A percentile compares a stretch with the other conserved stretches of the same genome.
These are phyloP conservation scores for Cacatua alba DNA, from an alignment of 2,113 vertebrate genomes.

Conservation along the genomic window DNA sequence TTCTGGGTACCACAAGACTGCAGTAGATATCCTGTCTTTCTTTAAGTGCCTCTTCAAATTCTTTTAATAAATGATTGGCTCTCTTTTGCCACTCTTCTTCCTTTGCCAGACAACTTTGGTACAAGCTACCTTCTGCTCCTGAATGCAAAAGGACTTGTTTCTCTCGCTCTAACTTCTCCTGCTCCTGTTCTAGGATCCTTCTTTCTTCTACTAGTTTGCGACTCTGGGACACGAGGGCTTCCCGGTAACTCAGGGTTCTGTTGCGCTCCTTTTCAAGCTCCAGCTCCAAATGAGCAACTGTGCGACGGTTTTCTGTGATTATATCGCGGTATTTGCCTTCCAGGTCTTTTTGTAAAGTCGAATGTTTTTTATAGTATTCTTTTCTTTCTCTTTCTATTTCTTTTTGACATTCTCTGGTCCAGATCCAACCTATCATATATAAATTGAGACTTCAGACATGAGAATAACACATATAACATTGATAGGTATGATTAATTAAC, in stretches of 20 bases:
- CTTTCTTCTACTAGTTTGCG: constrained; percentile 87
- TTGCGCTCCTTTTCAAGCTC: constrained; percentile 92
- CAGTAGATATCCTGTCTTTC: constrained; percentile 92
- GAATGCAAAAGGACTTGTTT: constrained; percentile 75
- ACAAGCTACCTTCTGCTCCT: constrained; percentile 74
- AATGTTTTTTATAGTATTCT: constrained; percentile 76
- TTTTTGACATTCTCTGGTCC: constrained; percentile 90
- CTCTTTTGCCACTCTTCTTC: constrained; percentile 82
- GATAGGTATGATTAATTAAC: not conserved
- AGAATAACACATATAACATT: not conserved
- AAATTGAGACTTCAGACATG: not conserved
- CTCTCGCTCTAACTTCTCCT: constrained; percentile 79
- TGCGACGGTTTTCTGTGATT: constrained; percentile 83
- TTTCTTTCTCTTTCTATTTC: constrained; percentile 85
- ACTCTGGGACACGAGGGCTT: constrained; percentile 88
- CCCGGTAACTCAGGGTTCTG: constrained; percentile 85
- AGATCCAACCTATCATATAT: constrained; percentile 89
- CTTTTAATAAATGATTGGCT: constrained; percentile 78
- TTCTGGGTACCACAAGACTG: constrained; percentile 81
- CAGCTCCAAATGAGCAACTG: constrained; percentile 84
- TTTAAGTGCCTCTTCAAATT: constrained; percentile 83
- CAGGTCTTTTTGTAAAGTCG: constrained; percentile 78
- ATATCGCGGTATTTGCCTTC: constrained; percentile 86
- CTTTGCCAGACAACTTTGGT: constrained; percentile 77
- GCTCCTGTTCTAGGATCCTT: constrained; percentile 83